A percentile compares a stretch with the other conserved stretches of the same genome.
phyloP scores from a whole-genome alignment of 2,113 vertebrate genomes.

The Sciurus niger region DNA sequence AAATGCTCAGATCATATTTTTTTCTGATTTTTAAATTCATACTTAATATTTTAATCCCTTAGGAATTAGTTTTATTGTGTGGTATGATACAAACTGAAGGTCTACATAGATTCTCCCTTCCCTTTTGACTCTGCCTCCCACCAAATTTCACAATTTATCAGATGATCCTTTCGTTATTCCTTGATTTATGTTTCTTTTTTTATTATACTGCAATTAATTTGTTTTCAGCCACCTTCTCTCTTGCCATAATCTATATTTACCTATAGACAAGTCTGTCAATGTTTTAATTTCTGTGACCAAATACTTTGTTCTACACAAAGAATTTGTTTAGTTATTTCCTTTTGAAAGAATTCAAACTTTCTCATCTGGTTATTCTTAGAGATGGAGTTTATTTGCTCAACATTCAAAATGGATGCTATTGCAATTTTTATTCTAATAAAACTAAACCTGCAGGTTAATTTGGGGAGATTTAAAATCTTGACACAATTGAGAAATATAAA shows the following conservation, averaged over 20 bases:
- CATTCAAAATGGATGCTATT: constrained; percentile 16
- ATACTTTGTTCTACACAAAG: background rate
- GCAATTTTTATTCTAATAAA: constrained; percentile 18
- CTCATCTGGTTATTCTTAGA: background rate
- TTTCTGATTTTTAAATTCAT: background rate
- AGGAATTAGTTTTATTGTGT: background rate
- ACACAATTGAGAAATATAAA: constrained; percentile 35
- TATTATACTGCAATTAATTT: background rate
- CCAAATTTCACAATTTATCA: background rate
- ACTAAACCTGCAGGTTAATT: background rate
- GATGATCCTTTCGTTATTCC: background rate
- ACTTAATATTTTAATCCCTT: background rate
- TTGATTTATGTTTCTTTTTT: background rate
- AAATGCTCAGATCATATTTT: background rate
- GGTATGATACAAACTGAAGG: background rate
- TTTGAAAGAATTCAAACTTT: background rate
- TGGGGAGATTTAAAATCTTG: constrained; percentile 37
- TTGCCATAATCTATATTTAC: background rate
- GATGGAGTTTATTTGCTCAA: background rate
- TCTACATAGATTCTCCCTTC: fast-evolving
- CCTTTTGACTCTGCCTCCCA: background rate
- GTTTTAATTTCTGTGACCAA: background rate
- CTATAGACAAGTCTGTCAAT: background rate
- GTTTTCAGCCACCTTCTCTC: background rate
- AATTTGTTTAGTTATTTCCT: background rate